Conservation (phyloP, 2,797 vertebrate species). For the Hylomyscus alleni region DNA sequence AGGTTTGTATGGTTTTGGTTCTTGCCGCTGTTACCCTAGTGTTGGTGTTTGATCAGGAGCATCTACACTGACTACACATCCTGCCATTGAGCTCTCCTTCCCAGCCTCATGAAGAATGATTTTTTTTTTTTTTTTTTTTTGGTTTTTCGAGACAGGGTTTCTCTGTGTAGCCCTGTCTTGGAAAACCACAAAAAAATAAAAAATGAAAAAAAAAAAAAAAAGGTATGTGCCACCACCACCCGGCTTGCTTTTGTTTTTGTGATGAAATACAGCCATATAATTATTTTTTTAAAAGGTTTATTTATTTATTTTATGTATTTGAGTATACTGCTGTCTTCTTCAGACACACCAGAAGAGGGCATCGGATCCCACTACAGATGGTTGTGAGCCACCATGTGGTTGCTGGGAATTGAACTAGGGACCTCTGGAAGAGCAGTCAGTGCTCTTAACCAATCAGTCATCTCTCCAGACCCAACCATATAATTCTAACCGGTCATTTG, state of each 20-base stretch:
- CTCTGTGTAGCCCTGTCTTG: no score
- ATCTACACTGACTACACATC: not conserved
- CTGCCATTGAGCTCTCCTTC: not conserved
- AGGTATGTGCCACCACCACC: no score
- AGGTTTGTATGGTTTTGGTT: not conserved
- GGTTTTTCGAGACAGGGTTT: no score
- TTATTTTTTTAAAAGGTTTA: not conserved
- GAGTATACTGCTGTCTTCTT: not conserved
- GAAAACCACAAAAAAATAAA: no score
- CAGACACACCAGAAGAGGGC: not conserved
- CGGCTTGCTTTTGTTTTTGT: not conserved
- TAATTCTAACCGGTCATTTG: not conserved
- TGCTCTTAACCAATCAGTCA: not conserved
- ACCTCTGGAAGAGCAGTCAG: not conserved
- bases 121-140: no score
- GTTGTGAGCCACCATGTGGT: not conserved
- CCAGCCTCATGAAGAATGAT: not conserved
- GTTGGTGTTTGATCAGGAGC: not conserved
- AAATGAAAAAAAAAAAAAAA: no score
- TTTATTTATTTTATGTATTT: not conserved
- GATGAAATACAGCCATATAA: not conserved
- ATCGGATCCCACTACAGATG: not conserved
- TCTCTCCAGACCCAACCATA: not conserved
- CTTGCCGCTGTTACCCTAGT: not conserved
- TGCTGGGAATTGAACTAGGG: not conserved